Conservation (phyloP, 2,113 vertebrate species). For the Poecilia latipinna region DNA sequence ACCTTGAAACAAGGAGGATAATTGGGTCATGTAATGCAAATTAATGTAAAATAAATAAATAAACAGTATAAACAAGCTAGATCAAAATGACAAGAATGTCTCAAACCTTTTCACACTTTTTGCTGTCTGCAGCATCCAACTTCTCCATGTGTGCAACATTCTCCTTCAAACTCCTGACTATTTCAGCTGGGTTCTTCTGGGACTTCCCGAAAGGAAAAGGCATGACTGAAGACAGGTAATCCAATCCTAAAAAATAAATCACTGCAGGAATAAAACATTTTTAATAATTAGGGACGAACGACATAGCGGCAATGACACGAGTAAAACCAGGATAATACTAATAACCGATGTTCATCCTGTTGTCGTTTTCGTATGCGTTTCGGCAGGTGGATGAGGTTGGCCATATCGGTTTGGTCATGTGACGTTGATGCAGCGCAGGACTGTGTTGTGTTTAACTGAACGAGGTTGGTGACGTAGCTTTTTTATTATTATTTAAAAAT, state of each 20-base stretch:
- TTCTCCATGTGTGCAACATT: conserved; percentile 82
- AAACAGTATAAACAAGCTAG: not conserved
- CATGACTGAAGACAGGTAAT: conserved; percentile 69
- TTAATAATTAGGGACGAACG: not conserved
- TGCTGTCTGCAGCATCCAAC: conserved; percentile 79
- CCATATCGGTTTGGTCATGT: not conserved
- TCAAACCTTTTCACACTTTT: conserved; percentile 83
- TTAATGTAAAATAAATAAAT: not conserved
- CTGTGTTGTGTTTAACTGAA: too few species aligned
- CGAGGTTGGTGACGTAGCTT: too few species aligned
- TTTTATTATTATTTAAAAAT: too few species aligned
- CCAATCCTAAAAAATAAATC: conserved; percentile 4
- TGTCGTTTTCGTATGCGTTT: not conserved
- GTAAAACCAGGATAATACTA: too few species aligned
- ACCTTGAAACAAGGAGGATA: conserved; percentile 56
- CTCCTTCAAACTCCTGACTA: conserved; percentile 82
- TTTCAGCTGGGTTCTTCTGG: conserved; percentile 84
- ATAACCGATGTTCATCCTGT: not conserved
- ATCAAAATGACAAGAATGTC: not conserved
- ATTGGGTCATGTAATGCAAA: not conserved
- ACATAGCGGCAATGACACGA: not conserved
- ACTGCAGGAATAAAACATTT: conserved; percentile 28
- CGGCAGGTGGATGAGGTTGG: not conserved
- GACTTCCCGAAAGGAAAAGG: conserved; percentile 85
- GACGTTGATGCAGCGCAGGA: not conserved